These are phyloP conservation scores for Nomada ferruginata DNA, from an alignment of 2,888 invertebrate species.

Conservation along the genomic window DNA sequence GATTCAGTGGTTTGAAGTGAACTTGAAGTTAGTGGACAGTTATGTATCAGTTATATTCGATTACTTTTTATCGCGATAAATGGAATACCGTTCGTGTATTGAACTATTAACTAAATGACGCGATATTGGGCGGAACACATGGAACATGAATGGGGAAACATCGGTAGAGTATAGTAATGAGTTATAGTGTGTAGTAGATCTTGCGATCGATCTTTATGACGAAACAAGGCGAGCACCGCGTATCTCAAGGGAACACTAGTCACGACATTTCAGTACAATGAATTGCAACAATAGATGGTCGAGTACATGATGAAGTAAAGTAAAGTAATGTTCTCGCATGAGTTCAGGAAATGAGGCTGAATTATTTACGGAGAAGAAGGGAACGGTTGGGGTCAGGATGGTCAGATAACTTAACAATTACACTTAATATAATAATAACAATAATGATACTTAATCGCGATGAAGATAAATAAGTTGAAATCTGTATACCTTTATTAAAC, in stretches of 20 bases:
- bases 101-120: neutral
- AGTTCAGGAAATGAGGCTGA: conserved; percentile 45
- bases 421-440: neutral
- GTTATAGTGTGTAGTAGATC: conserved; percentile 28
- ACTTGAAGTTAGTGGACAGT: no score
- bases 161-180: conserved; percentile 8
- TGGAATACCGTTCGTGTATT: no score
- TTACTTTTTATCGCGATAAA: no score
- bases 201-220: conserved; percentile 46
- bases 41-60: no score
- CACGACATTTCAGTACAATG: conserved; percentile 50
- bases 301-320: conserved; percentile 32
- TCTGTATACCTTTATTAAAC: no score
- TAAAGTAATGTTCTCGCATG: conserved; percentile 55
- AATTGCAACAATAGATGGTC: conserved; percentile 48
- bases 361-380: conserved; percentile 41
- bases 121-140: conserved; percentile 3
- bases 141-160: neutral
- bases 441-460: neutral
- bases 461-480: no score
- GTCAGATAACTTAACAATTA: neutral
- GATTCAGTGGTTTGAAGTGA: no score
- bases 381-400: neutral
- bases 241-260: conserved; percentile 51
- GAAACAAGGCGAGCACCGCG: conserved; percentile 34